phyloP scores from a whole-genome alignment of 2,888 invertebrate species.

The Sicus ferrugineus region DNA sequence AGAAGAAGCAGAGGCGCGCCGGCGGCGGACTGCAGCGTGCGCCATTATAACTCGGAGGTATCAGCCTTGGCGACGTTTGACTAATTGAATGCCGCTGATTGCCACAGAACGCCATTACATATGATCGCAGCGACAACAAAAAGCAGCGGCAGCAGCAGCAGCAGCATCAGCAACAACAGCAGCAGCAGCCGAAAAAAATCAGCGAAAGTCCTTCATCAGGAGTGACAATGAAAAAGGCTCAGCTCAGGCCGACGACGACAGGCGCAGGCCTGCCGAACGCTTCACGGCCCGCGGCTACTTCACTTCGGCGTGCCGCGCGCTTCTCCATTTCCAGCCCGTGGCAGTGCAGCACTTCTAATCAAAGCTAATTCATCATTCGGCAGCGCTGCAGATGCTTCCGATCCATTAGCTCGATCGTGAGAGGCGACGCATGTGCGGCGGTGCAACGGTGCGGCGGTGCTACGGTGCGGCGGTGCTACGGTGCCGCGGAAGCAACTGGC shows the following conservation, averaged over 20 bases:
- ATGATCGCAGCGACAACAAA: no score
- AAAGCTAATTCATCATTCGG: conserved; percentile 46
- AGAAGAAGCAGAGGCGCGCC: conserved; percentile 9
- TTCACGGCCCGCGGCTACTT: background rate
- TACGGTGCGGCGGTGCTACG: no score
- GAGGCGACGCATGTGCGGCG: background rate
- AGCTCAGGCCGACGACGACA: conserved; percentile 16
- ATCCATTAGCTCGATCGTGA: conserved; percentile 49
- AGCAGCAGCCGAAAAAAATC: conserved; percentile 39
- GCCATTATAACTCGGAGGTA: conserved; percentile 52
- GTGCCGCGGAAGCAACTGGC: no score
- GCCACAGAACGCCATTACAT: conserved; percentile 34
- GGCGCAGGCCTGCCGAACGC: background rate
- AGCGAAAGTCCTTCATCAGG: conserved; percentile 49
- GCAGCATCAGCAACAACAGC: background rate
- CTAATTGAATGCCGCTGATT: conserved; percentile 56
- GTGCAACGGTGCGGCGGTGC: no score
- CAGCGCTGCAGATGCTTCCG: conserved; percentile 45
- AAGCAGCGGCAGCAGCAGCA: background rate
- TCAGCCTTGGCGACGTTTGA: conserved; percentile 53
- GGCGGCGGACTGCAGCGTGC: background rate
- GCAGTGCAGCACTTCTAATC: conserved; percentile 42
- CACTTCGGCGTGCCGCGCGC: background rate
- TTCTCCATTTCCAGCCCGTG: background rate
- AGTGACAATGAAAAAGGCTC: conserved; percentile 34